These are phyloP conservation scores for Tragelaphus strepsiceros DNA, from an alignment of 2,113 vertebrate genomes.

Conservation along the genomic window DNA sequence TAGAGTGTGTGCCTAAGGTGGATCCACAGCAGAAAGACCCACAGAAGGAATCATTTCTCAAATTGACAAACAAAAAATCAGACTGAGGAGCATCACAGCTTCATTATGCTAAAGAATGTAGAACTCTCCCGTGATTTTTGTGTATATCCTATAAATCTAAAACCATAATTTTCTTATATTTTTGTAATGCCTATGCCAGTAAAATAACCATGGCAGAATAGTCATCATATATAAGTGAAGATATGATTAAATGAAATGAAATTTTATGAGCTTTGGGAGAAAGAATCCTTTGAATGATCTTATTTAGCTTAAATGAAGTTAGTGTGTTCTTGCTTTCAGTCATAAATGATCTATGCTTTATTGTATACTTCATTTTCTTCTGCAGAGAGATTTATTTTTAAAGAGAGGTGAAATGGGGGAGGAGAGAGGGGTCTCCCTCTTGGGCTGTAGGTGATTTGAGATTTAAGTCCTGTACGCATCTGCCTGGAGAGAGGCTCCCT, in stretches of 20 bases:
- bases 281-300: background rate
- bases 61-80: background rate
- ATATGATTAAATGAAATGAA: background rate
- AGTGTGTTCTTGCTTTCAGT: background rate
- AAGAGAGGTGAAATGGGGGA: background rate
- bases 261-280: background rate
- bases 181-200: background rate
- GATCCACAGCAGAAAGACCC: background rate
- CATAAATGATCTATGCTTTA: background rate
- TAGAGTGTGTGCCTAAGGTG: background rate
- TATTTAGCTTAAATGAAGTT: background rate
- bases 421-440: background rate
- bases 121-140: background rate
- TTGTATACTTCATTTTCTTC: background rate
- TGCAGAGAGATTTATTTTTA: background rate
- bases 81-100: background rate
- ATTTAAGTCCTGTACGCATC: background rate
- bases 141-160: background rate
- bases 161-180: background rate
- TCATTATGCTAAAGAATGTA: background rate
- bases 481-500: background rate
- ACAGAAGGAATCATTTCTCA: background rate
- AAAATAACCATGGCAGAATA: background rate
- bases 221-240: background rate
- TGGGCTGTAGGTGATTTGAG: background rate